Base-by-base conservation (phyloP, 1,140 invertebrate species). In the Sitophilus oryzae region DNA sequence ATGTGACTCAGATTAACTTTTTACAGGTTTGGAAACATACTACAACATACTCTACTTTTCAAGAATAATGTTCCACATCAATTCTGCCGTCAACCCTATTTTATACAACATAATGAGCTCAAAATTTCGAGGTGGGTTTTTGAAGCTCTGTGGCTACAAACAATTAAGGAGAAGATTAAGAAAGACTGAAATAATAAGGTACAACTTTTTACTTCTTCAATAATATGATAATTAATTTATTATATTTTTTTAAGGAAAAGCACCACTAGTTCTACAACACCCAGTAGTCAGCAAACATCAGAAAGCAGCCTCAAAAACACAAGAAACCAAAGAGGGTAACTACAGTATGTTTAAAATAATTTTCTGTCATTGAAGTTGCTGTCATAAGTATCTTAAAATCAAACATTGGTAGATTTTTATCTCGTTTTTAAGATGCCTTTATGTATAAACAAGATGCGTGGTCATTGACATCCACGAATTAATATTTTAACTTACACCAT, bases 51-150 rank as follows among this genome's bases (percentile, higher is more conserved):
- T 94, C 9, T 93, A 90, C 72, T 87, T 93, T 72, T 88, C 83
- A 63, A 79, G 90, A 40, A 80, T 92, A 20, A 89, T 93, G 86
- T 72, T 91, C 14, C 92, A 93, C 73, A 77, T 93, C 15, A 93
- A 93, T 68, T 92, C 89, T 3, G 89, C 89, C 19, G 83, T 93
- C 51, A 94, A 93, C 74, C 91, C 91, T 2, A 90, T 93, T 60
- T 76, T 93, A 11, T 93, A 94, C 73, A 90, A 89, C 69, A 76
- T 91, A 10, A 91, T 91, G 85, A 92, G 89, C n/a, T 89, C 88
- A 0, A 93, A 93, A 71, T 94, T 93, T 73, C 79, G 91, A 9
- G 82, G 84, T 14, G 90, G 89, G 0, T 93, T 93, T 63, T 72
- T 83, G 6, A 82, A 79, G 42, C 63, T 88, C 37, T 75, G 82